These are phyloP conservation scores for Sminthurinus aureus DNA, from an alignment of 2,888 invertebrate genomes.

Conservation along the genomic window DNA sequence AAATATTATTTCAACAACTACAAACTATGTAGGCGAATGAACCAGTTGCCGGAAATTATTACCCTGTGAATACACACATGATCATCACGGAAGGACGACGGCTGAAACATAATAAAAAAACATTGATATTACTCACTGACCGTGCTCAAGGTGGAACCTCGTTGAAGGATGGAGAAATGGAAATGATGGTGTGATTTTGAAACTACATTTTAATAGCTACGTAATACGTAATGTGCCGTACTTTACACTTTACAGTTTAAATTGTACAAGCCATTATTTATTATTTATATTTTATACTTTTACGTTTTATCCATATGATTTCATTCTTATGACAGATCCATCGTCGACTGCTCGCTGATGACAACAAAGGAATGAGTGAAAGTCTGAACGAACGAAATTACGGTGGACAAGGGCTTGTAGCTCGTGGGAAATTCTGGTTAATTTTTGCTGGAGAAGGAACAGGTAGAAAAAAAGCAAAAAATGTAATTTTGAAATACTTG, in stretches of 20 bases:
- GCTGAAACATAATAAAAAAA: slow-evolving; percentile 8
- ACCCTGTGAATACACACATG: slow-evolving; percentile 88
- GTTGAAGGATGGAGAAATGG: slow-evolving; percentile 75
- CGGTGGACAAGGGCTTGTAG: slow-evolving; percentile 46
- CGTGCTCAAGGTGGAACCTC: slow-evolving; percentile 84
- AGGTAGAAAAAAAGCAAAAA: slow-evolving; percentile 35
- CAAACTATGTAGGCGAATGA: slow-evolving; percentile 64
- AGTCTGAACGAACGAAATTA: slow-evolving; percentile 83
- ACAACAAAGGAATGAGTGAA: slow-evolving; percentile 92
- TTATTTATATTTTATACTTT: no score
- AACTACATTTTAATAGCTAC: no score
- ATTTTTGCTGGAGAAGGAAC: slow-evolving; percentile 53
- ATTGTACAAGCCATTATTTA: no score
- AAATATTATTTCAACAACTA: no score
- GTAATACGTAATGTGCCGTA: no score
- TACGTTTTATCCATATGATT: no score
- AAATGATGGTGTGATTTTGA: slow-evolving; percentile 73
- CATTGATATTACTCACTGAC: slow-evolving; percentile 73
- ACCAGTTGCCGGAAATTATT: slow-evolving; percentile 86
- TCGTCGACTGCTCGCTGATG: slow-evolving; percentile 82
- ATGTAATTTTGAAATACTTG: no score
- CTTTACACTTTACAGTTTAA: no score
- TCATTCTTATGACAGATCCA: slow-evolving; percentile 68
- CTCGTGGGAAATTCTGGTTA: slow-evolving; percentile 53
- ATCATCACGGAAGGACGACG: slow-evolving; percentile 42